Evolutionary conservation across 2,113 vertebrate species (phyloP).

Genomic region (Cyanistes caeruleus): DNA sequence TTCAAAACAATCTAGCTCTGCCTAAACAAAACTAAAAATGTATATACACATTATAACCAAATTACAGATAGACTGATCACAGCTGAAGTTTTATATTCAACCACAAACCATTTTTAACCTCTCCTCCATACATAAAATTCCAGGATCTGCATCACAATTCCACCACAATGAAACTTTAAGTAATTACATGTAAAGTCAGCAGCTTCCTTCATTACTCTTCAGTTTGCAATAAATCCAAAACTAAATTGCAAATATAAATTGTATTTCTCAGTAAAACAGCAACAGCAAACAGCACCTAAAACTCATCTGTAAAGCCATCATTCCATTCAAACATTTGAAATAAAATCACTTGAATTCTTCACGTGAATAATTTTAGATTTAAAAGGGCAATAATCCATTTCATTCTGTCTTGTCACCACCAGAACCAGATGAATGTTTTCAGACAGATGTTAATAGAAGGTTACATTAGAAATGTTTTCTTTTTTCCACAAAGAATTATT

Average conservation of each 20-base stretch:
- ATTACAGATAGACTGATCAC: neutral
- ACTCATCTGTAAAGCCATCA: neutral
- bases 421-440: neutral
- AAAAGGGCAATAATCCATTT: neutral
- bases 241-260: neutral
- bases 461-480: neutral
- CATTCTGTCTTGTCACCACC: neutral
- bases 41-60: neutral
- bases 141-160: neutral
- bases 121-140: neutral
- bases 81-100: neutral
- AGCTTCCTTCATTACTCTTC: neutral
- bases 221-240: neutral
- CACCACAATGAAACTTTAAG: neutral
- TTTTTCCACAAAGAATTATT: neutral
- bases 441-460: neutral
- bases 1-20: neutral
- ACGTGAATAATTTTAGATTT: neutral
- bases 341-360: neutral
- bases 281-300: neutral
- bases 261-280: neutral
- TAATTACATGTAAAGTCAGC: neutral
- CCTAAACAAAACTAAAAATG: neutral
- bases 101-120: neutral
- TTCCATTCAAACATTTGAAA: neutral